Conservation (phyloP, 1,140 invertebrate genomes). For the Nymphalis io region DNA sequence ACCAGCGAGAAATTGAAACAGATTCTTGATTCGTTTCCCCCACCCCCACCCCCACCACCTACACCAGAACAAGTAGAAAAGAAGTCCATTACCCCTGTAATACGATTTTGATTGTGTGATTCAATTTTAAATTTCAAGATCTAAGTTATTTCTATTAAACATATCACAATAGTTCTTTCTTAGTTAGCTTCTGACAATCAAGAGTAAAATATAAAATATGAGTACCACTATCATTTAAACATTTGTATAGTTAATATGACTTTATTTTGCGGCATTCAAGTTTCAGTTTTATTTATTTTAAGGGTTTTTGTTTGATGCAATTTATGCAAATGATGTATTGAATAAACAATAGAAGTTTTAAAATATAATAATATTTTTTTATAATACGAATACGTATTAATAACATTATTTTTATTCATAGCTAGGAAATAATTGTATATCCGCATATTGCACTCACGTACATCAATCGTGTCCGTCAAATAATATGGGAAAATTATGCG, state of each 20-base stretch:
- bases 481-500: background rate
- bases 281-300: no score
- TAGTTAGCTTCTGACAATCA: no score
- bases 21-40: slow-evolving; percentile 55
- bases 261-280: no score
- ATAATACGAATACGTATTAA: background rate
- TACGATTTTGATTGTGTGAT: background rate
- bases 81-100: slow-evolving; percentile 4
- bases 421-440: slow-evolving; percentile 46
- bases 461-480: slow-evolving; percentile 21
- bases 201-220: no score
- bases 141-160: background rate
- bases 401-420: slow-evolving; percentile 23
- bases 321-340: no score
- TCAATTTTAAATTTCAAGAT: background rate
- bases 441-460: slow-evolving; percentile 44
- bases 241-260: no score
- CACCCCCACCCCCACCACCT: slow-evolving; percentile 49
- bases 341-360: no score
- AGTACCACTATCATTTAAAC: no score
- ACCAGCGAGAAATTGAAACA: slow-evolving; percentile 65
- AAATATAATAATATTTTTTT: background rate
- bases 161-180: no score
- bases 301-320: no score
- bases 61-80: slow-evolving; percentile 13